Base-by-base conservation (phyloP, 35 echinoderm and acorn worm genomes). In the Hemicentrotus pulcherrimus region DNA sequence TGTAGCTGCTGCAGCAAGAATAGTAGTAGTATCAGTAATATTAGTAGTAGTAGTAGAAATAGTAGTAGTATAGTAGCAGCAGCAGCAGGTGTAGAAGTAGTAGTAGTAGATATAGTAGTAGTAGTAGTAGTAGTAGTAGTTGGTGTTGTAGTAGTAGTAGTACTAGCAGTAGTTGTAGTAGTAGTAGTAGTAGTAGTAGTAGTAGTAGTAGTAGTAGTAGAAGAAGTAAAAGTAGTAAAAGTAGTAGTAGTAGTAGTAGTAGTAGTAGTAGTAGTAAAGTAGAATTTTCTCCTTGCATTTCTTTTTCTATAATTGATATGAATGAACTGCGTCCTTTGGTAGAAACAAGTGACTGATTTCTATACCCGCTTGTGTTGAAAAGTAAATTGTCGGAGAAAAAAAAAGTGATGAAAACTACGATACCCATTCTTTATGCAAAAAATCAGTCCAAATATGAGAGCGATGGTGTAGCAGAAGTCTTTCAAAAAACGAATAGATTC, bases 221-320 rank as follows among this genome's bases (percentile, higher is more conserved):
- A 41, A 41, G 3, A 1, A 41, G 35, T 41, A 41, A 15, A 8
- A 92, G 46, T 2, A 92, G 91, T 92, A 55, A 46, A 31, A 52
- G 91, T 92, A 92, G 48, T 52, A 92, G 91, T 92, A 92, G 46
- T 92, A 13, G 47, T 9, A 28, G 91, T 92, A 28, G 91, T 0
- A 28, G 48, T n/a, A 93, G 28, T 58, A 93, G 91, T 89, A 89
- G 87, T 35, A 41, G 6, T 46, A 46, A 59, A 59, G 2, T 14
- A 59, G 0, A 59, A 16, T 10, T 59, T 14, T 16, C 52, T 55
- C 11, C 9, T 59, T 12, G 52, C 16, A 59, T 59, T 88, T 88
- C 18, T 88, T 35, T 88, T 88, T 88, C 86, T 88, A 88, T 88
- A 10, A 59, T 59, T 59, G 52, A 9, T 59, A 14, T 59, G 52